Evolutionary conservation across 2,113 vertebrate species (phyloP), one percentile per base, ranked within the genome.

Genomic region (Microtus oregoni): DNA sequence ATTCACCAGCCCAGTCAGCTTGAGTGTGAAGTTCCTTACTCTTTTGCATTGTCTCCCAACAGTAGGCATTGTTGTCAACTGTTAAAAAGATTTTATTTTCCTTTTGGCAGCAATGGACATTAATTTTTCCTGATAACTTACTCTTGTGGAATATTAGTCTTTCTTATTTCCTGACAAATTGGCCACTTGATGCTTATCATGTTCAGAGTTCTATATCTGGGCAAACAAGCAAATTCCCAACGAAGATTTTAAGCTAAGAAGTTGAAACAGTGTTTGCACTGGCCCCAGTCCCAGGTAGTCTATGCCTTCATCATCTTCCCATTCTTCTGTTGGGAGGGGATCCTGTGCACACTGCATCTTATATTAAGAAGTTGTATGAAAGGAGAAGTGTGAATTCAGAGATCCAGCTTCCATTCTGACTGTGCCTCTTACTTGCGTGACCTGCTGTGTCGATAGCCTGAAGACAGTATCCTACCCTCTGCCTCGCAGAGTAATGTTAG

Each of bases 131-230:
- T 95, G 73, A 82, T 95, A 78, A 83, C 47, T 95, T 81, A 82
- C 22, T 47, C 91, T 94, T 92, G 86, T 92, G 61, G 82, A 96
- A 97, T 87, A 87, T 97, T 97, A 86, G 90, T 96, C 88, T 91
- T 91, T 92, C 93, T 90, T 90, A 73, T 73, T 73, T 93, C 87
- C 78, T 95, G 94, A 95, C 68, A 94, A 35, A 91, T 50, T 15
- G 6, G 52, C 85, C 88, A 73, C 61, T 95, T 94, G 86, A 92
- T 96, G 70, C 22, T 55, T 77, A 90, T 91, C 58, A 85, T 75
- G 61, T 72, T 85, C 79, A 38, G 75, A 90, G 52, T 83, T 63
- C 78, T 90, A n/a, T 73, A 90, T 83, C 52, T 32, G 44, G 72
- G 32, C 47, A 68, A 73, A 32, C 67, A 90, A 35, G 35, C 81